Evolutionary conservation across 2,888 invertebrate species (phyloP).

Genomic region (Ommatoiulus sabulosus): DNA sequence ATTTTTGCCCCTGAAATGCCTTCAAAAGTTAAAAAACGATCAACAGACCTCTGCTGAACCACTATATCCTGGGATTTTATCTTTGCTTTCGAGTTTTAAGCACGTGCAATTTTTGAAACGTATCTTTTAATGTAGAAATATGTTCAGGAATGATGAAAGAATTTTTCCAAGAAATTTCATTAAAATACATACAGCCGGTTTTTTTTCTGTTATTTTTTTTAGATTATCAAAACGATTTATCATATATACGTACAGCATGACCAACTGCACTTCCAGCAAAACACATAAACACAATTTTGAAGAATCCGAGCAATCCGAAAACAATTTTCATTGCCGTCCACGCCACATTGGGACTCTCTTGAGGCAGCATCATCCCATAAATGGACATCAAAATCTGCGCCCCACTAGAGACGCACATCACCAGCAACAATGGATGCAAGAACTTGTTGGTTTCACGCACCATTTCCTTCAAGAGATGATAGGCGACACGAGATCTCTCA

Average conservation of each 20-base stretch:
- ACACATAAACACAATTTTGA: conserved; percentile 37
- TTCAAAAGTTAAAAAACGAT: too few relatives aligned
- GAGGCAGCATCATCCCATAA: conserved; percentile 39
- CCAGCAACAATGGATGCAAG: background rate
- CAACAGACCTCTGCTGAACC: too few relatives aligned
- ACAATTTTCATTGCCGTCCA: background rate
- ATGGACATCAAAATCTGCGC: background rate
- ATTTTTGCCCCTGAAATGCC: too few relatives aligned
- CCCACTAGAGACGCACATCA: background rate
- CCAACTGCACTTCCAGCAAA: conserved; percentile 9
- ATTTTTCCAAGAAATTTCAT: too few relatives aligned
- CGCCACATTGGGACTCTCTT: background rate
- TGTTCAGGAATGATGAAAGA: too few relatives aligned
- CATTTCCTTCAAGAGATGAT: background rate
- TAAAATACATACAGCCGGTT: too few relatives aligned
- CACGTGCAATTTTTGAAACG: too few relatives aligned
- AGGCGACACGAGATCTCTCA: background rate
- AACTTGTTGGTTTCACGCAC: conserved; percentile 25
- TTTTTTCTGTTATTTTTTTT: too few relatives aligned
- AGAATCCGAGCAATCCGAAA: background rate
- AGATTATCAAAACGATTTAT: too few relatives aligned
- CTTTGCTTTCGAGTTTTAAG: too few relatives aligned
- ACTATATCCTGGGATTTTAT: too few relatives aligned
- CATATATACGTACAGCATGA: background rate
- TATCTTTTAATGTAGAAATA: too few relatives aligned